Evolutionary conservation across 2,888 invertebrate species (phyloP), one percentile per base, ranked within the genome.

Genomic region (Nezara viridula): DNA sequence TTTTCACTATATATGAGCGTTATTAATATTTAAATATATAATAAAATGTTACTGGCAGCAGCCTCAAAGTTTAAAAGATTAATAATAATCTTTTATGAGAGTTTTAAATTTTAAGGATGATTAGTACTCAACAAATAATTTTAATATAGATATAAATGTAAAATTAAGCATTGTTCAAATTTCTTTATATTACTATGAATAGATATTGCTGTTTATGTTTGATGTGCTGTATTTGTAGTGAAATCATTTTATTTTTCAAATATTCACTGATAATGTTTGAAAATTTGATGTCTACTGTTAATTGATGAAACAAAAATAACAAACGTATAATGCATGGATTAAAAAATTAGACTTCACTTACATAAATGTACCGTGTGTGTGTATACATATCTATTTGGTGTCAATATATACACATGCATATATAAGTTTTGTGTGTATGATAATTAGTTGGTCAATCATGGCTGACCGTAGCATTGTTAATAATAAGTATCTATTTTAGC

Each of bases 101-200:
- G 66, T 66, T 32, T 66, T 66, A 66, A 81, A 81, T 81, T 77
- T n/a, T 81, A 81, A 81, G 81, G n/a, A 81, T n/a, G 40, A 44
- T 81, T 44, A 81, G 10, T 44, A 3, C 9, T 81, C n/a, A 81
- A 81, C 10, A 81, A 81, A 44, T 44, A 81, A 44, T 44, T 44
- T 44, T 81, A n/a, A 81, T n/a, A 24, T 81, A 81, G 44, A 81
- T 44, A 44, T 81, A 81, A 10, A 81, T 81, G 10, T 81, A 81
- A 81, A 44, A 44, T 40, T 81, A 81, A 81, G 40, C 24, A 81
- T 44, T 81, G 24, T 9, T 81, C 32, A 44, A 81, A 81, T 81
- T 81, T 81, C 4, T 12, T 81, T 81, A 81, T n/a, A 81, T 44
- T 44, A 44, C 44, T 81, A 44, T 81, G 44, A 40, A 81, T 81